Evolutionary conservation across 2,888 invertebrate species (phyloP).

Genomic region (Nycteola revayana): DNA sequence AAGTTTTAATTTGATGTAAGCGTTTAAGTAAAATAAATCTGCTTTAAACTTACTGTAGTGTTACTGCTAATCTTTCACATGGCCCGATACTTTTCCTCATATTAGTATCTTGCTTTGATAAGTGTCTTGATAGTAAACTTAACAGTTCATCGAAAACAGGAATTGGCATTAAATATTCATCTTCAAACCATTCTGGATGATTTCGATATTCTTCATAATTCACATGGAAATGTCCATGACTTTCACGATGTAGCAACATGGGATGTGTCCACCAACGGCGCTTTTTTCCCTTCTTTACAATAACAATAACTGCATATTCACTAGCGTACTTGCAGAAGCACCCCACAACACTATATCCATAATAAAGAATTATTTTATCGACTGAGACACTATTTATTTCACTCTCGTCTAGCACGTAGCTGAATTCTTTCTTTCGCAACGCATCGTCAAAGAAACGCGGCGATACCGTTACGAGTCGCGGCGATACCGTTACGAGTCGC

Average conservation of each 20-base stretch:
- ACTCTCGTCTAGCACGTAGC: constrained; percentile 15
- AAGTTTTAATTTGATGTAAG: constrained; percentile 17
- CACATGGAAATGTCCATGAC: constrained; percentile 26
- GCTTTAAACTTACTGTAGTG: constrained; percentile 21
- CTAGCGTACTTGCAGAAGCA: constrained; percentile 23
- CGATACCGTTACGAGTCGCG: background rate
- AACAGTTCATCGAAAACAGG: constrained; percentile 18
- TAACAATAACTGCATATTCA: constrained; percentile 14
- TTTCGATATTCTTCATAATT: constrained; percentile 25
- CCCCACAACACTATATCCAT: constrained; percentile 23
- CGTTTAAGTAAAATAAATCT: constrained; percentile 21
- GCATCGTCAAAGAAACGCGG: constrained; percentile 6
- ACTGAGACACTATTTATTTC: constrained; percentile 21
- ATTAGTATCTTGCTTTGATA: constrained; percentile 21
- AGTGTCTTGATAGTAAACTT: constrained; percentile 17
- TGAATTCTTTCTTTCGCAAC: constrained; percentile 9
- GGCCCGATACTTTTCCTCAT: constrained; percentile 20
- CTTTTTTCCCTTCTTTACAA: constrained; percentile 11
- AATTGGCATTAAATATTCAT: constrained; percentile 25
- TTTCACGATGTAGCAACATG: constrained; percentile 23
- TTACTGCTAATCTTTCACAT: constrained; percentile 22
- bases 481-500: constrained; percentile 8
- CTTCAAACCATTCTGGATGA: constrained; percentile 23
- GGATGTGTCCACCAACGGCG: constrained; percentile 19
- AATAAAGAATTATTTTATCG: constrained; percentile 20